These are phyloP conservation scores for Craseonycteris thonglongyai DNA, from an alignment of 2,113 vertebrate species.

Conservation along the genomic window DNA sequence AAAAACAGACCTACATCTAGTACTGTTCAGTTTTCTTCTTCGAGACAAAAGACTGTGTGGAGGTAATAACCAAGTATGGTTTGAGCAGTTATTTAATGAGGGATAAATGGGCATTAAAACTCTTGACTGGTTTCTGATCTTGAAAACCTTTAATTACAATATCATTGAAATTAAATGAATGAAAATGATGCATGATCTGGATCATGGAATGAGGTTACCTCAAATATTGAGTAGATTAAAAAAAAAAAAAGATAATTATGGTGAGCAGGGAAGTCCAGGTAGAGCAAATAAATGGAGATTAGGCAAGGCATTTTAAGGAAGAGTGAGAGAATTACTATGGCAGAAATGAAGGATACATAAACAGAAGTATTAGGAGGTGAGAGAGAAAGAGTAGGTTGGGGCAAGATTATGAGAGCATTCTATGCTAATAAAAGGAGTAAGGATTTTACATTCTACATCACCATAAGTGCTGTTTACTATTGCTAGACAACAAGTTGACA, in stretches of 20 bases:
- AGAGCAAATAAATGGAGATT: background rate
- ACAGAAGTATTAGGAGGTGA: background rate
- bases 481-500: background rate
- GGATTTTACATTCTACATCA: background rate
- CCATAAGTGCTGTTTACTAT: background rate
- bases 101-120: background rate
- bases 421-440: background rate
- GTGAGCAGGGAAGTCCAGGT: background rate
- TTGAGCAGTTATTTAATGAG: background rate
- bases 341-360: background rate
- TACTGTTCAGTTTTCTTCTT: background rate
- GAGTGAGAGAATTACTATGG: background rate
- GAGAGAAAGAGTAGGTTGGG: background rate
- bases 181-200: background rate
- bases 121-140: background rate
- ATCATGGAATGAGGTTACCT: background rate
- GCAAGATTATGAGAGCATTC: background rate
- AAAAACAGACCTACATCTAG: background rate
- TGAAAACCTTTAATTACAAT: background rate
- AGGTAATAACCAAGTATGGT: background rate
- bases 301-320: background rate
- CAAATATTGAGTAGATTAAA: background rate
- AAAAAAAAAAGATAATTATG: background rate
- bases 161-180: background rate
- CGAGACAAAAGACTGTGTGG: background rate